Evolutionary conservation across 2,888 invertebrate species (phyloP).

Genomic region (Pristionchus mayeri): DNA sequence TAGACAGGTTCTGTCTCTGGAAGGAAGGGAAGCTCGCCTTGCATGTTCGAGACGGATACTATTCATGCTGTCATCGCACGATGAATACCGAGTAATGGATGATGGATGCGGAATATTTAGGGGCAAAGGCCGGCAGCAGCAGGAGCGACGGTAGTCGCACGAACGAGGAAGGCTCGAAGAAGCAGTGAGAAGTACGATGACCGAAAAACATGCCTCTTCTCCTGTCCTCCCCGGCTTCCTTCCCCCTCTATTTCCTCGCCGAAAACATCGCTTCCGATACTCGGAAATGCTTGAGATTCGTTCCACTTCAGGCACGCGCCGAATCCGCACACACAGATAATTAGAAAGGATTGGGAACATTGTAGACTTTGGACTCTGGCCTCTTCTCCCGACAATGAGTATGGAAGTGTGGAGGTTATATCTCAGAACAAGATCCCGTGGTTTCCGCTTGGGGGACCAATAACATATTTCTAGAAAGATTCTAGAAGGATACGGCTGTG

Average conservation of each 20-base stretch:
- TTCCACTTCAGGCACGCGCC: not conserved
- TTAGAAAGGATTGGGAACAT: not conserved
- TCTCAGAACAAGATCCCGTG: too few species aligned
- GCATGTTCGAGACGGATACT: not conserved
- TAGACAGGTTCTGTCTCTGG: not conserved
- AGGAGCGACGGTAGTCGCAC: not conserved
- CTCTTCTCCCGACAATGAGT: too few species aligned
- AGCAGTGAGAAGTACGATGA: not conserved
- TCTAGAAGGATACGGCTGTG: too few species aligned
- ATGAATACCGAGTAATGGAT: not conserved
- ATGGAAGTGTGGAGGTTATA: too few species aligned
- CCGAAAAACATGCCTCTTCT: not conserved
- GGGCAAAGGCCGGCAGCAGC: not conserved
- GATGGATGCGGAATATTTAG: not conserved
- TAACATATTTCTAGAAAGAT: too few species aligned
- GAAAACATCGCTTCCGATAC: constrained; percentile 5
- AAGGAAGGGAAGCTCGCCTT: not conserved
- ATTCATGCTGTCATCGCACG: constrained; percentile 29
- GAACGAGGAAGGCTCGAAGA: not conserved
- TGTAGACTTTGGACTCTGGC: too few species aligned
- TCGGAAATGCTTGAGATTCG: constrained; percentile 3
- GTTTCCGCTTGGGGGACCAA: too few species aligned
- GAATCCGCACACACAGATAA: not conserved
- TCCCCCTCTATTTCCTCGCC: not conserved
- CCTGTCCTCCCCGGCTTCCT: constrained; percentile 9